Conservation (phyloP, 2,888 invertebrate genomes). For the Zhuqinia jingwanae region DNA sequence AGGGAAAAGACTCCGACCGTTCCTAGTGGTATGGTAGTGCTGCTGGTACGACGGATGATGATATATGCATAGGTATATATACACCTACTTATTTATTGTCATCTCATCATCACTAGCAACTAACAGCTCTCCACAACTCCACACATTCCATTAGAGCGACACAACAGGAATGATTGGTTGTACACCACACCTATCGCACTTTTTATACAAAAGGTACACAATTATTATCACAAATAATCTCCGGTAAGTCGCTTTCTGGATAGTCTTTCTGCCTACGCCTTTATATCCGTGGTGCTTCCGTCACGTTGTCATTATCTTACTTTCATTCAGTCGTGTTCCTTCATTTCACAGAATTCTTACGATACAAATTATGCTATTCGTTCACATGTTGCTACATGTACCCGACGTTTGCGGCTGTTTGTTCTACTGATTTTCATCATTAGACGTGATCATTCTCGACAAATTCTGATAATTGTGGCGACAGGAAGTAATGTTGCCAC, state of each 20-base stretch:
- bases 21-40: neutral
- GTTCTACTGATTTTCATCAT: neutral
- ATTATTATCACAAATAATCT: conserved; percentile 36
- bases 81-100: neutral
- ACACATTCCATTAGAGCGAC: too few species aligned
- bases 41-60: neutral
- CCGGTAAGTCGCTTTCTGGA: neutral
- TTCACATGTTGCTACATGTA: neutral
- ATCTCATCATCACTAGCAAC: neutral
- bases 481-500: neutral
- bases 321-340: neutral
- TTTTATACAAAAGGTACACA: neutral
- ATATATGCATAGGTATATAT: neutral
- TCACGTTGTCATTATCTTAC: conserved; percentile 6
- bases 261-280: neutral
- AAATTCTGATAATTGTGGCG: neutral
- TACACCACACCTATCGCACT: neutral
- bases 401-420: too few species aligned
- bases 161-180: neutral
- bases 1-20: too few species aligned
- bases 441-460: neutral
- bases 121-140: too few species aligned
- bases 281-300: neutral
- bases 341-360: conserved; percentile 14
- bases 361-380: conserved; percentile 27